Percentiles rank a stretch among this genome's conserved stretches.
Evolutionary conservation across 2,888 invertebrate genomes (phyloP).

Genomic region (Hedya salicella): DNA sequence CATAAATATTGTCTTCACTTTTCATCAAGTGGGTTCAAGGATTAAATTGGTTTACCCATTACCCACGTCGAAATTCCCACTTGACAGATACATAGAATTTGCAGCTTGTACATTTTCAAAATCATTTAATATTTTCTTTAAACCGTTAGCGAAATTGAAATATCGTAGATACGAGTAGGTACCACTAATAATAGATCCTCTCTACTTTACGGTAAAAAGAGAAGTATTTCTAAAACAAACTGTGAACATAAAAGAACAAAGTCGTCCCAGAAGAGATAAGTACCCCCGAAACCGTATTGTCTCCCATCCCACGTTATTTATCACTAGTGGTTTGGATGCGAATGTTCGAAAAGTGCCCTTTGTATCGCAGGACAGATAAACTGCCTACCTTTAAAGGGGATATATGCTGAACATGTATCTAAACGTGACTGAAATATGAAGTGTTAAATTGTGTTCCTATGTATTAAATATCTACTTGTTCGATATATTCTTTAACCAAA

Average conservation of each 20-base stretch:
- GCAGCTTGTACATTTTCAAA: no score
- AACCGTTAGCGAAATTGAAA: no score
- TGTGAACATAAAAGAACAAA: slow-evolving; percentile 54
- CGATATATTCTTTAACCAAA: no score
- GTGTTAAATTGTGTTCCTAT: not conserved
- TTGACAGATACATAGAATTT: no score
- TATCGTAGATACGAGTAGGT: no score
- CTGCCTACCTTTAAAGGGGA: slow-evolving; percentile 35
- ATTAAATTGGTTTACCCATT: no score
- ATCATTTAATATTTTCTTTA: no score
- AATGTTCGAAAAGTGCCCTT: slow-evolving; percentile 42
- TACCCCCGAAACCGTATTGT: slow-evolving; percentile 50
- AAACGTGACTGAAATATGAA: slow-evolving; percentile 26
- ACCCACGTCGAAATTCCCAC: no score
- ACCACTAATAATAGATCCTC: not conserved
- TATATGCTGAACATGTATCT: slow-evolving; percentile 31
- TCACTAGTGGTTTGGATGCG: slow-evolving; percentile 51
- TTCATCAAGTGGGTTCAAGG: no score
- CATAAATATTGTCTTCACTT: no score
- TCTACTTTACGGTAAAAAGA: not conserved
- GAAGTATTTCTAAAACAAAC: slow-evolving; percentile 45
- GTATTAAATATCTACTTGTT: no score
- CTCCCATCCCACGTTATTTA: slow-evolving; percentile 53
- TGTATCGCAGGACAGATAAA: slow-evolving; percentile 39
- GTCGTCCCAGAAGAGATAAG: slow-evolving; percentile 50